phyloP scores from a whole-genome alignment of 2,888 invertebrate species.

The Melanophora roralis region DNA sequence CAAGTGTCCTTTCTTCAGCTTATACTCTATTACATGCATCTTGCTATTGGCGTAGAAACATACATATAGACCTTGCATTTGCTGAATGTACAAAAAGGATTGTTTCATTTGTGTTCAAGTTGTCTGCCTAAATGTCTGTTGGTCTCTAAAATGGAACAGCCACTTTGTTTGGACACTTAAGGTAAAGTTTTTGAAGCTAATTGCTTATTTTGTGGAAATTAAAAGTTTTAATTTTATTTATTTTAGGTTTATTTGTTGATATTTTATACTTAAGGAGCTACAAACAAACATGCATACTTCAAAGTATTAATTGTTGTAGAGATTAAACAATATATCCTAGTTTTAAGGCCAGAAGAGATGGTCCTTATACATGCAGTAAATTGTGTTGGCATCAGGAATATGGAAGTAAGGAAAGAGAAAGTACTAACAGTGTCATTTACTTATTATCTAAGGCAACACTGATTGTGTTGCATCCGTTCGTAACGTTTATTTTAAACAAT shows the following conservation, averaged over 20 bases:
- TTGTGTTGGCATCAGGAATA: too few relatives aligned
- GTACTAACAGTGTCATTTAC: too few relatives aligned
- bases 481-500: too few relatives aligned
- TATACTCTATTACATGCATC: conserved; percentile 37
- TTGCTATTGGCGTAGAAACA: background rate
- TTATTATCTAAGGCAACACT: too few relatives aligned
- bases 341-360: too few relatives aligned
- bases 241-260: conserved; percentile 64
- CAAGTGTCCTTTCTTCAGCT: conserved; percentile 76
- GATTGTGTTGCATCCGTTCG: too few relatives aligned
- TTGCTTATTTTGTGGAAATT: conserved; percentile 77
- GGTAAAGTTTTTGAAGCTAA: conserved; percentile 75
- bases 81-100: conserved; percentile 55
- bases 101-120: conserved; percentile 45
- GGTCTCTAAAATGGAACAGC: conserved; percentile 35
- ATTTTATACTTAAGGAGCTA: conserved; percentile 35
- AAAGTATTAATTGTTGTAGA: conserved; percentile 12
- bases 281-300: conserved; percentile 13
- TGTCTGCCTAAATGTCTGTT: conserved; percentile 58
- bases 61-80: conserved; percentile 35
- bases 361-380: too few relatives aligned
- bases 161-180: conserved; percentile 75
- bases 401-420: too few relatives aligned
- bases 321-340: conserved; percentile 23
- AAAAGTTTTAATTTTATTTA: conserved; percentile 76